Evolutionary conservation across 2,888 invertebrate genomes (phyloP).

Genomic region (Anoncus sp.): DNA sequence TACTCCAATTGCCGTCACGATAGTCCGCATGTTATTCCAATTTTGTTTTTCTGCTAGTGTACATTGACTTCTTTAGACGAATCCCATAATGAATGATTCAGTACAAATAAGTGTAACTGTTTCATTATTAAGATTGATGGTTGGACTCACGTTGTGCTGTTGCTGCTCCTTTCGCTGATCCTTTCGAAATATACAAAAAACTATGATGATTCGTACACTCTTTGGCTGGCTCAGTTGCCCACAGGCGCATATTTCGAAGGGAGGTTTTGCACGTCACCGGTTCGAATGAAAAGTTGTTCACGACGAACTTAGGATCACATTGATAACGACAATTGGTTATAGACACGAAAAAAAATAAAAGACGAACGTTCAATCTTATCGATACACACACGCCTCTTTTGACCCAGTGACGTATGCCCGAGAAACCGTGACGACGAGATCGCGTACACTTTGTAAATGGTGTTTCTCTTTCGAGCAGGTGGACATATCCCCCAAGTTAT

Average conservation of each 20-base stretch:
- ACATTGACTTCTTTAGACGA: too few species aligned
- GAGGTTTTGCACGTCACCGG: conserved; percentile 4
- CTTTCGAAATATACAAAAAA: conserved; percentile 21
- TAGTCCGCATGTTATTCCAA: too few species aligned
- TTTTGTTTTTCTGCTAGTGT: too few species aligned
- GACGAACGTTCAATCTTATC: conserved; percentile 45
- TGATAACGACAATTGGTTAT: background rate
- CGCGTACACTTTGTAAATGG: conserved; percentile 3
- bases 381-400: conserved; percentile 35
- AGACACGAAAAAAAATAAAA: background rate
- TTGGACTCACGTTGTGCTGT: conserved; percentile 49
- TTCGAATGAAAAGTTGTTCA: background rate
- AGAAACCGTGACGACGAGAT: conserved; percentile 40
- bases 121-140: background rate
- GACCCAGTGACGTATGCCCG: conserved; percentile 48
- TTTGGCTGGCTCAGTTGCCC: conserved; percentile 8
- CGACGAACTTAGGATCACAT: background rate
- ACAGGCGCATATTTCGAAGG: conserved; percentile 51
- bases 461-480: conserved; percentile 53
- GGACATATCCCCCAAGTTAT: conserved; percentile 53
- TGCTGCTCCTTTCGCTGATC: conserved; percentile 30
- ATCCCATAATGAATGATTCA: too few species aligned
- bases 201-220: conserved; percentile 13
- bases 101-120: background rate
- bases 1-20: too few species aligned